Conservation (phyloP, 2,113 vertebrate genomes). For the Epinephelus lanceolatus region DNA sequence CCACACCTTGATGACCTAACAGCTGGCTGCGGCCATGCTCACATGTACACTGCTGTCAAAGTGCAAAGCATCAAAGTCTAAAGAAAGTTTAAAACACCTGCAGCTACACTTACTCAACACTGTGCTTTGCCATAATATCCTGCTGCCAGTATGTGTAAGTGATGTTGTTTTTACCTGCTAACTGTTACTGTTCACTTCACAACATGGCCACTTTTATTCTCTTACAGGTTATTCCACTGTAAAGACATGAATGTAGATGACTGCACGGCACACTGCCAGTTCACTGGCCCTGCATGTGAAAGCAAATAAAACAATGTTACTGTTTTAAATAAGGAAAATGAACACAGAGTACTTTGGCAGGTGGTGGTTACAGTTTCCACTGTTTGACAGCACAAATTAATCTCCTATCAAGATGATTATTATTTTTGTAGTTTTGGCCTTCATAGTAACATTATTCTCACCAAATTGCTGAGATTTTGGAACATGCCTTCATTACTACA, state of each 20-base stretch:
- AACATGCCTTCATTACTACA: neutral
- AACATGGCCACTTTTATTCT: too few species aligned
- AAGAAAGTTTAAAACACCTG: conserved; percentile 5
- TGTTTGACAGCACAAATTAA: neutral
- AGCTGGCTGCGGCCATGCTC: too few species aligned
- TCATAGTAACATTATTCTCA: neutral
- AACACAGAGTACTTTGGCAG: neutral
- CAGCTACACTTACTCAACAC: neutral
- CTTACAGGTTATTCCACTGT: neutral
- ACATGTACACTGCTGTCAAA: neutral
- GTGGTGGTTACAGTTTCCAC: neutral
- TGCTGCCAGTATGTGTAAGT: neutral
- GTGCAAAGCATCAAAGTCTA: neutral
- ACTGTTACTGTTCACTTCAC: neutral
- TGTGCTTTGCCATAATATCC: neutral
- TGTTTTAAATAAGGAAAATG: neutral
- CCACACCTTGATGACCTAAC: too few species aligned
- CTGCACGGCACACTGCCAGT: neutral
- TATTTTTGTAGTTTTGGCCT: neutral
- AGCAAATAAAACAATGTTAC: neutral
- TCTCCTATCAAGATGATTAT: neutral
- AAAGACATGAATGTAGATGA: neutral
- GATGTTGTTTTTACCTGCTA: neutral
- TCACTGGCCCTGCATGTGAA: neutral
- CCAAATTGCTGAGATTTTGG: neutral